A percentile compares a stretch with the other conserved stretches of the same genome.
These are phyloP conservation scores for Battus philenor DNA, from an alignment of 1,140 invertebrate species.

Conservation along the genomic window DNA sequence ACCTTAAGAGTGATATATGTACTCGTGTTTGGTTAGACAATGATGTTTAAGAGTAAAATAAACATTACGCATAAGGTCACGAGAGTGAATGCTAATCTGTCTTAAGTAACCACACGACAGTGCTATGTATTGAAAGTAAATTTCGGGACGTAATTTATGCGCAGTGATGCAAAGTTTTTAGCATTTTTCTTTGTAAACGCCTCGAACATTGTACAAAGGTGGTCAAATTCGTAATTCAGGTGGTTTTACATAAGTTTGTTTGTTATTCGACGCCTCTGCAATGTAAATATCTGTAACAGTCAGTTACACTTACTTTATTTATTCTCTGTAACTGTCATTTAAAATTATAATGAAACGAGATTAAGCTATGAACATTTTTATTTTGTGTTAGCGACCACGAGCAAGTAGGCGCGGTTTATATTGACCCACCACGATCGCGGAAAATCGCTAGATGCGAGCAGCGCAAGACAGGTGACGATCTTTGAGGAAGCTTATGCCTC, in stretches of 20 bases:
- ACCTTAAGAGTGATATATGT: conserved; percentile 2
- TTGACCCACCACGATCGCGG: too few relatives aligned
- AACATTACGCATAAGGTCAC: conserved; percentile 8
- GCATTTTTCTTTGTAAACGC: conserved; percentile 8
- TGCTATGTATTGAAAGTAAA: conserved; percentile 2
- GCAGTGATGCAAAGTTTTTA: conserved; percentile 6
- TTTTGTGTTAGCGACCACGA: too few relatives aligned
- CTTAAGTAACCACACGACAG: conserved; percentile 1
- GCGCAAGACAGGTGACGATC: too few relatives aligned
- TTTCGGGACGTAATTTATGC: conserved; percentile 6
- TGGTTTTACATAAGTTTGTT: conserved; percentile 6
- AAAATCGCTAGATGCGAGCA: too few relatives aligned
- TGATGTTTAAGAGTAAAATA: conserved; percentile 9
- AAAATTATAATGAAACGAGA: too few relatives aligned
- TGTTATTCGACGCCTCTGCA: conserved; percentile 2
- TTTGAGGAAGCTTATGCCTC: too few relatives aligned
- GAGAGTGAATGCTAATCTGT: conserved; percentile 6
- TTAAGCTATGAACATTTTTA: too few relatives aligned
- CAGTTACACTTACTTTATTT: too few relatives aligned
- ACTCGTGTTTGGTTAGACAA: conserved; percentile 14
- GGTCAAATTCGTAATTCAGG: neutral
- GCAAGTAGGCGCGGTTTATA: too few relatives aligned
- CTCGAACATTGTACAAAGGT: conserved; percentile 1
- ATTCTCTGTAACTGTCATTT: too few relatives aligned
- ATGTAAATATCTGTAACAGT: neutral